Percentiles rank a stretch among this genome's conserved stretches.
These are phyloP conservation scores for Sebastes iracundus DNA, from an alignment of 2,797 vertebrate species.

Conservation along the genomic window DNA sequence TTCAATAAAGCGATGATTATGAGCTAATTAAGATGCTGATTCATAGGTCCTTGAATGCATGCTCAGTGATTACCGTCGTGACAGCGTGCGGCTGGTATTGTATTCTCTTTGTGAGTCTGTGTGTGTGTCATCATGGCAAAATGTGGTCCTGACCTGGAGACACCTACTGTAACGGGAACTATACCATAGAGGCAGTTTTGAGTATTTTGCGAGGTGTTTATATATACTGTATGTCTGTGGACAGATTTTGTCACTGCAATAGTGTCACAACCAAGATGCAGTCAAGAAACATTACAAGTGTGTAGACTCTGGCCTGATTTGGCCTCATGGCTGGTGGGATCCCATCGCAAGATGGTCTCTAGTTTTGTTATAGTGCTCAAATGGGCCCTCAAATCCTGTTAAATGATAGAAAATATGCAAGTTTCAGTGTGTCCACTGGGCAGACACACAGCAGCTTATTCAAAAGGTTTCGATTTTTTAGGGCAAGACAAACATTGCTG, in stretches of 20 bases:
- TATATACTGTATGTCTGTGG: too few species aligned
- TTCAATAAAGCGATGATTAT: constrained; percentile 3
- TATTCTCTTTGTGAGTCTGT: not conserved
- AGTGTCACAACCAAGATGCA: too few species aligned
- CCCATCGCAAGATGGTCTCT: not conserved
- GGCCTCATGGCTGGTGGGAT: too few species aligned
- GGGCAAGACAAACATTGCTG: not conserved
- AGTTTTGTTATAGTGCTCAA: not conserved
- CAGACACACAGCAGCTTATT: not conserved
- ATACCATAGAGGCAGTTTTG: not conserved
- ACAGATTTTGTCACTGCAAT: too few species aligned
- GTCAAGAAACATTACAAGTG: too few species aligned
- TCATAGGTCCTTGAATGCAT: constrained; percentile 1
- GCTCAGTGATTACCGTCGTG: not conserved
- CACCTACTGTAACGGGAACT: not conserved
- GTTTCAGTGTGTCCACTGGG: not conserved
- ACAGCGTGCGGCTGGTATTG: not conserved
- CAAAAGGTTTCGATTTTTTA: not conserved
- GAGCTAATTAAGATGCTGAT: constrained; percentile 11
- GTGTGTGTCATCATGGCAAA: not conserved
- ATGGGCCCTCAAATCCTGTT: not conserved
- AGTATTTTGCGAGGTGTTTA: not conserved
- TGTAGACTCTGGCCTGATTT: too few species aligned
- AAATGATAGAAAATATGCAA: not conserved
- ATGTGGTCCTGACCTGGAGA: not conserved